These are phyloP conservation scores for Zygogramma bicolorata DNA, from an alignment of 2,888 invertebrate genomes.

Conservation along the genomic window DNA sequence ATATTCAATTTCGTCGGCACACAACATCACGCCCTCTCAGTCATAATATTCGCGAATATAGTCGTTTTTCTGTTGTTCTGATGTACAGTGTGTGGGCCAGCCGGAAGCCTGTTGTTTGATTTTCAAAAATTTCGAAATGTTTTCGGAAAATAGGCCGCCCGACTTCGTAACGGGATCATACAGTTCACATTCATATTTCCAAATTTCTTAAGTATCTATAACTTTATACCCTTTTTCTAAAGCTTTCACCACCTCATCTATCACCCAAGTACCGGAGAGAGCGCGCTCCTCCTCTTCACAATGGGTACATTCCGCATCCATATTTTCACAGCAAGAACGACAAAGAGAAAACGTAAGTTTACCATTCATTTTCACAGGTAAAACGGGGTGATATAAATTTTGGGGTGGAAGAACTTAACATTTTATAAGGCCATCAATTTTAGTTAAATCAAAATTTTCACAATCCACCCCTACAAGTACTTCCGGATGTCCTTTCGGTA, in stretches of 20 bases:
- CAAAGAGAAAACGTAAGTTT: constrained; percentile 56
- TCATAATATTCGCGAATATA: constrained; percentile 38
- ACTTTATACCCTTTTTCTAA: too few relatives aligned
- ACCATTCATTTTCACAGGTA: constrained; percentile 51
- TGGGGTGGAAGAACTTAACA: constrained; percentile 41
- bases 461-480: constrained; percentile 45
- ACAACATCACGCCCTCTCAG: constrained; percentile 31
- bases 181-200: too few relatives aligned
- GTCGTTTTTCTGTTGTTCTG: constrained; percentile 23
- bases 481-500: constrained; percentile 51
- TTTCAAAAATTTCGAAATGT: constrained; percentile 52
- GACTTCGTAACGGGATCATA: too few relatives aligned
- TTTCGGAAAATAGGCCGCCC: constrained; percentile 52
- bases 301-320: constrained; percentile 24
- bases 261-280: constrained; percentile 53
- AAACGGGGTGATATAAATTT: constrained; percentile 50
- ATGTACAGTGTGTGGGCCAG: constrained; percentile 42
- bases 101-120: constrained; percentile 49
- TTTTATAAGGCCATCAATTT: constrained; percentile 34
- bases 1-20: constrained; percentile 18
- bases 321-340: constrained; percentile 51
- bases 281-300: constrained; percentile 43
- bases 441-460: constrained; percentile 24
- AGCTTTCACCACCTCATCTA: too few relatives aligned
- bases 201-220: too few relatives aligned